Percentiles rank a stretch among this genome's conserved stretches.
These are phyloP conservation scores for Sus scrofa DNA, from an alignment of 2,113 vertebrate species.

Conservation along the genomic window T2T-Sscrofa CM000825.6:58540001-58540500, in stretches of 20 bases:
- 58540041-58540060: neutral
- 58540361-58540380: slow-evolving; percentile 76
- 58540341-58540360: slow-evolving; percentile 75
- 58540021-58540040: neutral
- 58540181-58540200: fast-evolving
- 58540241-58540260: neutral
- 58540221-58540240: fast-evolving
- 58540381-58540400: slow-evolving; percentile 8
- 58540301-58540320: too few relatives aligned
- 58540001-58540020: neutral
- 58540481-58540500: neutral
- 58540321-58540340: neutral
- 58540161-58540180: neutral
- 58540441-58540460: neutral
- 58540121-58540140: neutral
- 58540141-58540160: neutral
- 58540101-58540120: neutral
- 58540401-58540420: slow-evolving; percentile 55
- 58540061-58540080: neutral
- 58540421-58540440: slow-evolving; percentile 51
- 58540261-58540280: fast-evolving
- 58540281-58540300: neutral
- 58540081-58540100: neutral
- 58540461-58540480: slow-evolving; percentile 69
- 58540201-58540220: neutral